Percentiles rank a stretch among this genome's conserved stretches.
These are phyloP conservation scores for Ateles fusciceps DNA, from an alignment of 2,797 vertebrate species.

Conservation along the genomic window DNA sequence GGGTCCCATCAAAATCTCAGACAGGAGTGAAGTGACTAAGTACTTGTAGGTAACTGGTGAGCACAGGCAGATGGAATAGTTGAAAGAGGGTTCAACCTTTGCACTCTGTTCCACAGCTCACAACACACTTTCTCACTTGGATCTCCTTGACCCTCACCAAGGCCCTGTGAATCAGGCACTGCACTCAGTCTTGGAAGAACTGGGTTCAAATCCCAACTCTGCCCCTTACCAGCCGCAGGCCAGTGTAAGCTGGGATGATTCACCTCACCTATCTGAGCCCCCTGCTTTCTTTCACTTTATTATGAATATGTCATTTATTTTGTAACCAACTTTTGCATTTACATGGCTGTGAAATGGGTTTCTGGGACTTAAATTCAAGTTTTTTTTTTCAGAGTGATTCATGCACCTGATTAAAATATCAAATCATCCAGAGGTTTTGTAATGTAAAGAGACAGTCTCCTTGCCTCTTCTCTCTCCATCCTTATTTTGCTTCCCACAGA, in stretches of 20 bases:
- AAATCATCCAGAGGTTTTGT: background rate
- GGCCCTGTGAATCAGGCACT: background rate
- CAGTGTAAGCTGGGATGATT: background rate
- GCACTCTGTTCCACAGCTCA: too few relatives aligned
- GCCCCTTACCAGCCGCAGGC: background rate
- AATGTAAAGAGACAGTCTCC: background rate
- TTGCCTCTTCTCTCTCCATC: background rate
- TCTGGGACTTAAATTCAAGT: background rate
- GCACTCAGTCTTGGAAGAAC: background rate
- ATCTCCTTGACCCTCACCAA: accelerated
- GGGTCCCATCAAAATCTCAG: background rate
- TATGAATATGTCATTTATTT: background rate
- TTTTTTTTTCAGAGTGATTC: background rate
- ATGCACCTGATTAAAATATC: background rate
- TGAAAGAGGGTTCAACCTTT: background rate
- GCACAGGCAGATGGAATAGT: background rate
- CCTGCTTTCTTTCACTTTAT: background rate
- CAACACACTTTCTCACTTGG: background rate
- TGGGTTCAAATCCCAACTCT: background rate
- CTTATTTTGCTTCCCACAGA: background rate
- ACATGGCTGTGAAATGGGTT: background rate
- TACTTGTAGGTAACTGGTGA: background rate
- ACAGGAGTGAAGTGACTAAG: background rate
- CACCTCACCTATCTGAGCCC: background rate
- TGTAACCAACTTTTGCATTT: background rate